Evolutionary conservation across 1,140 invertebrate species (phyloP), one percentile per base, ranked within the genome.

Genomic region (Brachionus plicatilis): DNA sequence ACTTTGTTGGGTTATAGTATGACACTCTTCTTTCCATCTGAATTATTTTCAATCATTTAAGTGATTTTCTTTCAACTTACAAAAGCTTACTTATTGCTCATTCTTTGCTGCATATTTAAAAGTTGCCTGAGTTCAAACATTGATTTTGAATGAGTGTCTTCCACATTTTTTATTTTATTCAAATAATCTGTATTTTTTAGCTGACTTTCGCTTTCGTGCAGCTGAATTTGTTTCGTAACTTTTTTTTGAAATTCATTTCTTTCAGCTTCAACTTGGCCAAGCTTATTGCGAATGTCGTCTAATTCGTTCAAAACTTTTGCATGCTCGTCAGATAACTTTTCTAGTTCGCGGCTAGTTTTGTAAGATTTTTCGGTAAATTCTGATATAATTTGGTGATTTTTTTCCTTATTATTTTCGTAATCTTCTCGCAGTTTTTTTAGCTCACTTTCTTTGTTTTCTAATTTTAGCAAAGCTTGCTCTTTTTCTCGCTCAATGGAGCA

Each of bases 11-110:
- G 60, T 56, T 6, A 83, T 47, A n/a, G 80, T 60, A 17, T 83
- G 80, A 45, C 80, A 83, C 45, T 83, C 80, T 83, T 83, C 80
- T 83, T 83, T 83, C 56, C 60, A 83, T 68, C 80, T 83, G 29
- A 65, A 11, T n/a, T n/a, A 17, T 45, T 41, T 68, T 3, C 8
- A 20, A 20, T 12, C 29, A 45, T 27, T 2, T 11, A 24, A 17
- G 3, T 45, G 8, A 47, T 47, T 53, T 53, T 50, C 45, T 75
- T 50, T 12, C 9, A 37, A 27, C 11, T 53, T 29, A 14, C 5
- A 68, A n/a, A 14, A 43, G 6, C 20, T 83, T 83, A 83, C 80
- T 83, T 83, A 33, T 68, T 68, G 11, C 56, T 72, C 80, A 83
- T 83, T 83, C 80, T 33, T 72, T 83, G 80, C 33, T 83, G 80